Conservation (phyloP, 2,797 vertebrate genomes). For the Acropternis orthonyx region DNA sequence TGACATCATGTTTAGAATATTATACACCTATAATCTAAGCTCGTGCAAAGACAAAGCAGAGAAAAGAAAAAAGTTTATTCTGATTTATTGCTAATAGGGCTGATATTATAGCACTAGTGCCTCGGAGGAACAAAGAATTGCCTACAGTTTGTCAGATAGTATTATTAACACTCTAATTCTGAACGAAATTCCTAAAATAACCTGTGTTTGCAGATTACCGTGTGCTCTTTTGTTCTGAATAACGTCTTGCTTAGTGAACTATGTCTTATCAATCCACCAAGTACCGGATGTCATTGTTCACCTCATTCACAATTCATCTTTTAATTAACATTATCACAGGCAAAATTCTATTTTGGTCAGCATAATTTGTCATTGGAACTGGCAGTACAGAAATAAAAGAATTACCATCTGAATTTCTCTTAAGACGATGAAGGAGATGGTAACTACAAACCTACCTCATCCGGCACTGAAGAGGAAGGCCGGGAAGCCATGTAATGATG, state of each 20-base stretch:
- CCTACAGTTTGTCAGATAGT: constrained; percentile 46
- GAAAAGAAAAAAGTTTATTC: constrained; percentile 1
- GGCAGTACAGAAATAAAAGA: constrained; percentile 59
- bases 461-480: neutral
- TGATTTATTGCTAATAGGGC: neutral
- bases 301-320: constrained; percentile 70
- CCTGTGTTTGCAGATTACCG: constrained; percentile 38
- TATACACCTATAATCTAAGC: neutral
- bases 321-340: constrained; percentile 67
- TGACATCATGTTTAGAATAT: neutral
- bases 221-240: constrained; percentile 59
- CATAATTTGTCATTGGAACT: constrained; percentile 52
- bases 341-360: constrained; percentile 66
- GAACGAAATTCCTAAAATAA: constrained; percentile 55
- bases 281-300: constrained; percentile 59
- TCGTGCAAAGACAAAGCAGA: neutral
- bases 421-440: neutral
- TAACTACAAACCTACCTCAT: constrained; percentile 31
- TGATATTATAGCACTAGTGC: neutral
- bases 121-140: constrained; percentile 32
- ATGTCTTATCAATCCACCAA: constrained; percentile 49
- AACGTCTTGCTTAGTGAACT: constrained; percentile 60
- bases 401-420: constrained; percentile 58
- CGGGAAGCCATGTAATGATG: constrained; percentile 1
- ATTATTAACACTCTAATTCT: constrained; percentile 56